Percentiles rank a stretch among this genome's conserved stretches.
phyloP scores from a whole-genome alignment of 2,888 invertebrate species.

The Autographa pulchrina region DNA sequence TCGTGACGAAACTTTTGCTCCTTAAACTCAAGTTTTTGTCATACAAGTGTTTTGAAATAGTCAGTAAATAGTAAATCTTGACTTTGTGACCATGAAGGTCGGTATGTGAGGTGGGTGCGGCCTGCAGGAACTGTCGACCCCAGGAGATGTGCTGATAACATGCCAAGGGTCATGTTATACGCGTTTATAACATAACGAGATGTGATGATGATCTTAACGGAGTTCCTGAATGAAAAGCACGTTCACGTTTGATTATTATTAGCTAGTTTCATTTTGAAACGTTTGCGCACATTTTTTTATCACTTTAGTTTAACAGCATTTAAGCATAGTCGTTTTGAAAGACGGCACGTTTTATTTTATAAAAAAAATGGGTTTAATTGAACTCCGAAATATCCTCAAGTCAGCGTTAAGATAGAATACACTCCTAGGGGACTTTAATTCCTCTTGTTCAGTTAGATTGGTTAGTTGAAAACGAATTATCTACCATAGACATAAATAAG shows the following conservation, averaged over 20 bases:
- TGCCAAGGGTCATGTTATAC: constrained; percentile 30
- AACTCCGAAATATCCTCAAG: too few relatives aligned
- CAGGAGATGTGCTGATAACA: constrained; percentile 33
- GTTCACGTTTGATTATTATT: background rate
- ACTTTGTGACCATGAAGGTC: constrained; percentile 30
- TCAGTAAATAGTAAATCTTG: background rate
- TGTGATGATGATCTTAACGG: constrained; percentile 14
- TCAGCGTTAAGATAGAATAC: too few relatives aligned
- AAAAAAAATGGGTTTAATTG: too few relatives aligned
- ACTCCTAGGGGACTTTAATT: too few relatives aligned
- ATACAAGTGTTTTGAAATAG: constrained; percentile 9
- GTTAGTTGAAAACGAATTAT: too few relatives aligned
- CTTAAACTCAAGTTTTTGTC: background rate
- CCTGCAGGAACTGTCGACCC: constrained; percentile 35
- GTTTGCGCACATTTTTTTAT: too few relatives aligned
- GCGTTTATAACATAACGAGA: constrained; percentile 43
- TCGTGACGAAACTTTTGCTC: background rate
- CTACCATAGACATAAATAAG: too few relatives aligned
- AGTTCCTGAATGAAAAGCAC: constrained; percentile 4
- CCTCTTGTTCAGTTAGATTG: too few relatives aligned
- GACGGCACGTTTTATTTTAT: too few relatives aligned
- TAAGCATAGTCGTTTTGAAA: too few relatives aligned
- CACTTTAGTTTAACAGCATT: too few relatives aligned
- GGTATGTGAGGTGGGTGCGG: constrained; percentile 54
- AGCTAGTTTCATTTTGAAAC: background rate